phyloP scores from a whole-genome alignment of 2,888 invertebrate species.

The Andrena praecox region DNA sequence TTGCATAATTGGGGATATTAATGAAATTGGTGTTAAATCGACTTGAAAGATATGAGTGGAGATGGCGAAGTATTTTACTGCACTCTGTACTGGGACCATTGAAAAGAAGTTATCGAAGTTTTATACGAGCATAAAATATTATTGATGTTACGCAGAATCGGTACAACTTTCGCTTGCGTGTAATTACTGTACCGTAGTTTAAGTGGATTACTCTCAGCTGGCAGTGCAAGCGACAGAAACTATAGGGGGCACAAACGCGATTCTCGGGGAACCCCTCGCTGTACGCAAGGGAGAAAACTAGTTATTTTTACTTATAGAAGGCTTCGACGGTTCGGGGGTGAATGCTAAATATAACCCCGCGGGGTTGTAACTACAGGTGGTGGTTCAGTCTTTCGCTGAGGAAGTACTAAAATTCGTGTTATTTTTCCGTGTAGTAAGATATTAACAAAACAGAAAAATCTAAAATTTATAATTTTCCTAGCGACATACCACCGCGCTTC shows the following conservation, averaged over 20 bases:
- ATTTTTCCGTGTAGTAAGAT: no score
- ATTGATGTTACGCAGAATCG: not conserved
- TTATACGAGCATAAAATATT: not conserved
- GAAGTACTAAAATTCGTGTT: constrained; percentile 6
- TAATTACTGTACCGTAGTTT: not conserved
- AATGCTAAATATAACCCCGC: constrained; percentile 58
- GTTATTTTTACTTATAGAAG: constrained; percentile 66
- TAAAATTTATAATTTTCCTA: no score
- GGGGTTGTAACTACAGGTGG: constrained; percentile 69
- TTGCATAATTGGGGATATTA: not conserved
- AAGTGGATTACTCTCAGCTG: not conserved
- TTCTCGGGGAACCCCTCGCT: constrained; percentile 16
- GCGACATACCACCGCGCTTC: no score
- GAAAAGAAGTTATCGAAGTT: not conserved
- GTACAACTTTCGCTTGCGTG: not conserved
- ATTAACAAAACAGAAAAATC: no score
- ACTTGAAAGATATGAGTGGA: not conserved
- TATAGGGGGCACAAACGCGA: constrained; percentile 24
- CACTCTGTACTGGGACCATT: not conserved
- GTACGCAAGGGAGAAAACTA: constrained; percentile 29
- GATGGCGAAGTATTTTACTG: not conserved
- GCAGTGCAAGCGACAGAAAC: constrained; percentile 30
- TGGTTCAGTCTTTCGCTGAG: not conserved
- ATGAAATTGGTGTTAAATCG: not conserved
- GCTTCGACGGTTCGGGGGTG: constrained; percentile 47